A percentile compares a stretch with the other conserved stretches of the same genome.
These are phyloP conservation scores for Deilephila porcellus DNA, from an alignment of 2,888 invertebrate species.

Conservation along the genomic window DNA sequence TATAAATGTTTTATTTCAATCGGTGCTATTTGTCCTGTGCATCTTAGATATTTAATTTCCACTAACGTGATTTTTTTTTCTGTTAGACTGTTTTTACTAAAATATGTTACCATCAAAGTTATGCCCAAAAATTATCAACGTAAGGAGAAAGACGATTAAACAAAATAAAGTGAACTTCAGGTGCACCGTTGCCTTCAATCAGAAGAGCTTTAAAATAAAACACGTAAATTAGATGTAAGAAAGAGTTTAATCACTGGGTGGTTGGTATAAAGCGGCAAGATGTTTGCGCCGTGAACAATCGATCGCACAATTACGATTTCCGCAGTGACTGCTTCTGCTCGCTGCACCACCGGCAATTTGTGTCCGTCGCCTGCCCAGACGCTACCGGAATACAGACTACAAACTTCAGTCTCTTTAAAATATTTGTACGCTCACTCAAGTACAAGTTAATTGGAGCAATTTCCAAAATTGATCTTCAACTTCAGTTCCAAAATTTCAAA, in stretches of 20 bases:
- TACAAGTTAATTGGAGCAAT: constrained; percentile 83
- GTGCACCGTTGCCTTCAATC: not conserved
- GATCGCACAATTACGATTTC: constrained; percentile 74
- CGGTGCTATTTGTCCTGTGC: too few relatives aligned
- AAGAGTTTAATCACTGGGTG: constrained; percentile 5
- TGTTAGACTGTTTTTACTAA: too few relatives aligned
- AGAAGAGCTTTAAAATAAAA: constrained; percentile 1
- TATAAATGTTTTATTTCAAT: too few relatives aligned
- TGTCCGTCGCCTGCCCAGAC: constrained; percentile 81
- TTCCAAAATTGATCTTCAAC: constrained; percentile 83
- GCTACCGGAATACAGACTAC: constrained; percentile 82
- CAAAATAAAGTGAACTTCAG: not conserved
- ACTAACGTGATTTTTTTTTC: too few relatives aligned
- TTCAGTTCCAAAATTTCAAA: constrained; percentile 52
- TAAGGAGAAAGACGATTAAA: too few relatives aligned
- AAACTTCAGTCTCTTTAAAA: constrained; percentile 79
- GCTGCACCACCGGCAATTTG: constrained; percentile 77
- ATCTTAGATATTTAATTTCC: too few relatives aligned
- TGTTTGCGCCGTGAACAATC: constrained; percentile 65
- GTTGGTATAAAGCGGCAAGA: constrained; percentile 42
- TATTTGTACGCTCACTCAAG: constrained; percentile 77
- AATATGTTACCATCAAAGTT: too few relatives aligned
- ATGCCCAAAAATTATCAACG: too few relatives aligned
- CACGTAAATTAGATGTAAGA: constrained; percentile 3
- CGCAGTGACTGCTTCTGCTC: constrained; percentile 63